Conservation (phyloP, 2,888 invertebrate genomes). For the Hirtodrosophila histrioides region DNA sequence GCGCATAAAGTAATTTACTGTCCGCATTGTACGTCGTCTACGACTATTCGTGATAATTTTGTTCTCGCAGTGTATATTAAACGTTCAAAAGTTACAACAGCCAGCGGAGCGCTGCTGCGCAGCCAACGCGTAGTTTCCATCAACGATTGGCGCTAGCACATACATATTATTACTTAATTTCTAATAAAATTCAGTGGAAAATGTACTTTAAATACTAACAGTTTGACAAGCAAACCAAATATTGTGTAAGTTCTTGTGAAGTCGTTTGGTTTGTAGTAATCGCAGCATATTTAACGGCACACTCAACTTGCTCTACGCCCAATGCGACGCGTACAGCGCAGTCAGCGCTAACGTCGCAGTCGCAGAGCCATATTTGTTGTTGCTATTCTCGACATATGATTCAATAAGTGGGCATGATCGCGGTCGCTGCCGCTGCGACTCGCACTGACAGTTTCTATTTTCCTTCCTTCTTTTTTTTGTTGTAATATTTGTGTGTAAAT, state of each 20-base stretch:
- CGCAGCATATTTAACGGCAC: slow-evolving; percentile 24
- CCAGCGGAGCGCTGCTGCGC: slow-evolving; percentile 44
- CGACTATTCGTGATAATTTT: not conserved
- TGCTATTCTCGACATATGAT: slow-evolving; percentile 84
- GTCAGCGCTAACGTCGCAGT: slow-evolving; percentile 39
- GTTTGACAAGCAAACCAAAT: slow-evolving; percentile 3
- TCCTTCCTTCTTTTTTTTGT: slow-evolving; percentile 14
- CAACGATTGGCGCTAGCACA: slow-evolving; percentile 18
- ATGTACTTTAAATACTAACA: not conserved
- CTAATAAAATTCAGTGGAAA: slow-evolving; percentile 11
- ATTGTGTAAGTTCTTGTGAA: slow-evolving; percentile 8
- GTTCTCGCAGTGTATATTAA: not conserved
- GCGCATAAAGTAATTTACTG: not conserved
- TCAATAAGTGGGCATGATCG: slow-evolving; percentile 76
- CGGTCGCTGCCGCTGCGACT: slow-evolving; percentile 35
- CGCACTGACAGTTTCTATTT: slow-evolving; percentile 40
- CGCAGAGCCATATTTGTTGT: slow-evolving; percentile 73
- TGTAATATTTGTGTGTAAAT: slow-evolving; percentile 71
- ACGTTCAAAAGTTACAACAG: slow-evolving; percentile 20
- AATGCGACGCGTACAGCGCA: slow-evolving; percentile 41
- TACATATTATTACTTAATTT: slow-evolving; percentile 61
- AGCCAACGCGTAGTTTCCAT: slow-evolving; percentile 74
- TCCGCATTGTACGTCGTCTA: not conserved
- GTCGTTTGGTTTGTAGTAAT: not conserved
- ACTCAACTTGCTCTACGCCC: slow-evolving; percentile 49